Percentiles rank a stretch among this genome's conserved stretches.
Evolutionary conservation across 2,888 invertebrate genomes (phyloP).

Genomic region (Leucania comma): DNA sequence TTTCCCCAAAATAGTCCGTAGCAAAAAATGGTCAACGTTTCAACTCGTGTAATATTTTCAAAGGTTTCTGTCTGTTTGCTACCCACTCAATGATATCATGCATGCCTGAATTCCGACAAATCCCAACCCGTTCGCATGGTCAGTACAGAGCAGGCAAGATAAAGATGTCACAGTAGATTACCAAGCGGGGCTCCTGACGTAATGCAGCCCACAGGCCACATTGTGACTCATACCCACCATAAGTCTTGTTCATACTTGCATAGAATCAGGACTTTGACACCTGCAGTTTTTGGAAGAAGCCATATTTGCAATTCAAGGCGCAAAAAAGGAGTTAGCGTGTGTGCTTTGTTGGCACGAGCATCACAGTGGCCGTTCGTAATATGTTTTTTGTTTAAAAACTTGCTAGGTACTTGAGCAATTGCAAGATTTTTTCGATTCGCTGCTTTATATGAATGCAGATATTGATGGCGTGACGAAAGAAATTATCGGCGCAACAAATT

Average conservation of each 20-base stretch:
- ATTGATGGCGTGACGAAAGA: neutral
- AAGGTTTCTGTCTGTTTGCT: constrained; percentile 17
- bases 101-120: constrained; percentile 38
- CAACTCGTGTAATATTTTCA: constrained; percentile 19
- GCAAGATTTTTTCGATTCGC: constrained; percentile 9
- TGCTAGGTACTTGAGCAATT: constrained; percentile 5
- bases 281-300: constrained; percentile 47
- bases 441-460: neutral
- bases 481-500: neutral
- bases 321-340: constrained; percentile 35
- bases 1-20: neutral
- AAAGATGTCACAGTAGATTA: constrained; percentile 54
- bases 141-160: constrained; percentile 37
- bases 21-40: neutral
- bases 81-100: constrained; percentile 49
- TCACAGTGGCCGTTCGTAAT: constrained; percentile 8
- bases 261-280: constrained; percentile 43
- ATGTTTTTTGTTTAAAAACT: constrained; percentile 5
- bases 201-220: constrained; percentile 47
- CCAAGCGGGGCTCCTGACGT: constrained; percentile 38
- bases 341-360: constrained; percentile 23
- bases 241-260: constrained; percentile 54
- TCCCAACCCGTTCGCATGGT: constrained; percentile 23
- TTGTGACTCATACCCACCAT: constrained; percentile 46
- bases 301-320: constrained; percentile 43